Percentiles rank a stretch among this genome's conserved stretches.
Evolutionary conservation across 2,113 vertebrate genomes (phyloP).

Genomic region (Chaetops frenatus): DNA sequence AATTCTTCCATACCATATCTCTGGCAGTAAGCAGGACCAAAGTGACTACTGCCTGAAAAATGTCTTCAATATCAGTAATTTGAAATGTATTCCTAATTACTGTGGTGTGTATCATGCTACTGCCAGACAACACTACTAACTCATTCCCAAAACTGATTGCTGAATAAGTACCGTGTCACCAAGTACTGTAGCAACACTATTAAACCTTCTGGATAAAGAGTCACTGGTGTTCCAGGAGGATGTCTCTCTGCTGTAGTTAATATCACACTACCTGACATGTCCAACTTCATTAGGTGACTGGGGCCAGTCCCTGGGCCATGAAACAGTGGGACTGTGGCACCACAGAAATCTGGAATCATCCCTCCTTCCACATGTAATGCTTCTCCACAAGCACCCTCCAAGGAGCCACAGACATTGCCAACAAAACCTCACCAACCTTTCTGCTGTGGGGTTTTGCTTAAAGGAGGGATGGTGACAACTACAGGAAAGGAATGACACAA

Average conservation of each 20-base stretch:
- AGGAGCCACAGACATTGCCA: neutral
- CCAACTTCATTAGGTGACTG: neutral
- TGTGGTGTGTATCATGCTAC: neutral
- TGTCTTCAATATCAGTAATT: neutral
- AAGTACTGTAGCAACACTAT: neutral
- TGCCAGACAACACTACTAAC: neutral
- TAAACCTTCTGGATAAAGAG: neutral
- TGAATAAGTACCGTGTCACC: neutral
- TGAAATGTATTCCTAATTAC: neutral
- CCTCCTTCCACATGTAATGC: neutral
- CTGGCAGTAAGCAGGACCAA: neutral
- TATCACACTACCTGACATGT: neutral
- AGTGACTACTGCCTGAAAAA: neutral
- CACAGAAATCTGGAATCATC: neutral
- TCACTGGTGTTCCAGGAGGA: neutral
- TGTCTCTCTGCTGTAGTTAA: neutral
- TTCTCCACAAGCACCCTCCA: neutral
- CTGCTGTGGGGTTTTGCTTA: neutral
- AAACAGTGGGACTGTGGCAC: neutral
- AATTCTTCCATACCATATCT: neutral
- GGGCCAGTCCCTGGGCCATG: neutral
- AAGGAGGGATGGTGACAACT: neutral
- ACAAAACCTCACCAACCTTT: neutral
- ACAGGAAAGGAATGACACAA: neutral
- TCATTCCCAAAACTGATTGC: neutral